phyloP scores from a whole-genome alignment of 2,888 invertebrate species.

The Nematopogon swammerdamellus region DNA sequence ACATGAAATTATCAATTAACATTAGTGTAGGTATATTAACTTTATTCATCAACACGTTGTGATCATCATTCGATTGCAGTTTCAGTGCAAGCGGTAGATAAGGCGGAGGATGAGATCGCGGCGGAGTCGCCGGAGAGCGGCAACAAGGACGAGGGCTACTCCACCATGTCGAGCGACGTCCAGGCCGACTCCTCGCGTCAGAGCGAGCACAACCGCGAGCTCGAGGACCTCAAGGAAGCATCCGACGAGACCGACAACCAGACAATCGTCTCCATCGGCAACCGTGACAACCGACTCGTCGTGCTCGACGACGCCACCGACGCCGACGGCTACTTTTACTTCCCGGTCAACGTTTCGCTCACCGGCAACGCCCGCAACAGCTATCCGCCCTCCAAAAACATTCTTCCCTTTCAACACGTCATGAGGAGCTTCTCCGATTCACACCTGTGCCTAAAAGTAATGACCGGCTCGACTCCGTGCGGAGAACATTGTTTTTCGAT shows the following conservation, averaged over 20 bases:
- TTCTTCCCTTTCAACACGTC: conserved; percentile 69
- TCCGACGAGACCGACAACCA: conserved; percentile 68
- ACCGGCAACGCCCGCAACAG: conserved; percentile 65
- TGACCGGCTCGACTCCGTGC: conserved; percentile 57
- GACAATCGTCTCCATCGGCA: conserved; percentile 49
- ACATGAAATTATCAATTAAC: too few species aligned
- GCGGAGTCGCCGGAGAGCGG: conserved; percentile 75
- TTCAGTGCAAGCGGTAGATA: conserved; percentile 26
- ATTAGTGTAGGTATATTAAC: too few species aligned
- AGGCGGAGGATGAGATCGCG: conserved; percentile 63
- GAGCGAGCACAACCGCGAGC: conserved; percentile 56
- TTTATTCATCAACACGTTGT: too few species aligned
- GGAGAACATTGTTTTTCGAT: conserved; percentile 40
- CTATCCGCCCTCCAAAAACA: conserved; percentile 67
- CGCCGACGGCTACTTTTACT: conserved; percentile 62
- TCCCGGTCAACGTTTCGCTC: conserved; percentile 63
- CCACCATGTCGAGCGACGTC: conserved; percentile 81
- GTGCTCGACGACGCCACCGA: conserved; percentile 58
- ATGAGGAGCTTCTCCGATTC: conserved; percentile 74
- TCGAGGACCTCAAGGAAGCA: conserved; percentile 72
- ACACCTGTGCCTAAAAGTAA: conserved; percentile 67
- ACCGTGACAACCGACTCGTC: conserved; percentile 47
- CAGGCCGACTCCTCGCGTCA: conserved; percentile 66
- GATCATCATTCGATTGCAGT: too few species aligned
- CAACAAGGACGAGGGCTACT: conserved; percentile 78